Conservation (phyloP, 2,113 vertebrate species). For the Labeo catla region DNA sequence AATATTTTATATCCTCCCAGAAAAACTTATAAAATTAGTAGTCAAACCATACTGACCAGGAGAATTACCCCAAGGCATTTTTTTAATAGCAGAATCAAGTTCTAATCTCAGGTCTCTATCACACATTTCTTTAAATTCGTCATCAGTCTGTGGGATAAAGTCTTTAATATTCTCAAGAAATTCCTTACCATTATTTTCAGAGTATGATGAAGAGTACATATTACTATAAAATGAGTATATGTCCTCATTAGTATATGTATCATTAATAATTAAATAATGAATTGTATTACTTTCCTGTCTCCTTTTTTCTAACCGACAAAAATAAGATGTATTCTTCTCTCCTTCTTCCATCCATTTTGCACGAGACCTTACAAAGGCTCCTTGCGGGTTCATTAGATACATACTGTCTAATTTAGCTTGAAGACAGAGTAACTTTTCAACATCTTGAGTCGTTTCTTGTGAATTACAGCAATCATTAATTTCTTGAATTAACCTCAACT, state of each 20-base stretch:
- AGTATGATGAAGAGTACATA: background rate
- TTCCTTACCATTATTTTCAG: background rate
- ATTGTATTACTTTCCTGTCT: constrained; percentile 7
- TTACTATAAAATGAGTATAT: too few relatives aligned
- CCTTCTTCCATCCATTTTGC: background rate
- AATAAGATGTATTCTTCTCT: background rate
- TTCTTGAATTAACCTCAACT: background rate
- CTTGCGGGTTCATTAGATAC: constrained; percentile 27
- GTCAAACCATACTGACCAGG: background rate
- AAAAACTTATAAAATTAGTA: too few relatives aligned
- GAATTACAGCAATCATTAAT: background rate
- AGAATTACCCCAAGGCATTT: background rate
- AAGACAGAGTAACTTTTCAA: background rate
- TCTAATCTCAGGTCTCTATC: background rate
- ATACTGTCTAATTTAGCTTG: constrained; percentile 19
- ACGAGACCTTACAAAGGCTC: constrained; percentile 7
- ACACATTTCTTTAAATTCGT: background rate
- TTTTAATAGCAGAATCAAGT: background rate
- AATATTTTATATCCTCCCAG: too few relatives aligned
- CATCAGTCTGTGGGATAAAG: background rate
- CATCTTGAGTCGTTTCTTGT: background rate
- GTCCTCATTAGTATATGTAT: background rate
- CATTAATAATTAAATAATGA: background rate
- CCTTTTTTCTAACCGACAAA: background rate
- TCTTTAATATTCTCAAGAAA: background rate